Conservation (phyloP, 1,140 invertebrate genomes). For the Cotesia vestalis region DNA sequence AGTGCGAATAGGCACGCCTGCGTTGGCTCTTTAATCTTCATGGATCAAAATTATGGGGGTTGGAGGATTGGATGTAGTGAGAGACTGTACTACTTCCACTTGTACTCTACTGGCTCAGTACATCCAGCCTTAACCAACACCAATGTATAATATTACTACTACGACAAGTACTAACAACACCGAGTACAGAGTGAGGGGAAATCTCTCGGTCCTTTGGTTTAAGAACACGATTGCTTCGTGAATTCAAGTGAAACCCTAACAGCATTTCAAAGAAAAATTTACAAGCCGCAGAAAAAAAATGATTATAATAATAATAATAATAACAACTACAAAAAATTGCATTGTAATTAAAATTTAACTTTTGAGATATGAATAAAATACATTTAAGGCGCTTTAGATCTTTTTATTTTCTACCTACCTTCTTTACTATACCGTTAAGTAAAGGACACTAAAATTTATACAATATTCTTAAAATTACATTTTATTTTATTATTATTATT, state of each 20-base stretch:
- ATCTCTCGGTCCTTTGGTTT: constrained; percentile 39
- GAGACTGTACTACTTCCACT: neutral
- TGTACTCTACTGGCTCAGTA: too few species aligned
- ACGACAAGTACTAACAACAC: neutral
- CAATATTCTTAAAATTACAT: neutral
- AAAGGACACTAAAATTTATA: too few species aligned
- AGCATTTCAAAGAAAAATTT: constrained; percentile 59
- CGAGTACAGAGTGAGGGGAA: neutral
- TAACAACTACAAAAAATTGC: constrained; percentile 54
- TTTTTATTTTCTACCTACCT: too few species aligned
- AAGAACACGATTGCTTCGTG: constrained; percentile 62
- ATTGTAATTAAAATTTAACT: constrained; percentile 61
- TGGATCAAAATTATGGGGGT: constrained; percentile 58
- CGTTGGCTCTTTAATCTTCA: constrained; percentile 60
- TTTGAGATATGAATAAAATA: neutral
- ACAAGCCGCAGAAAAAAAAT: constrained; percentile 40
- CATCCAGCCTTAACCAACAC: too few species aligned
- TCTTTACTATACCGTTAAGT: too few species aligned
- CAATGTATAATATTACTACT: neutral
- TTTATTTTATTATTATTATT: constrained; percentile 27
- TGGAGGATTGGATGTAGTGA: constrained; percentile 1
- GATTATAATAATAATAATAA: neutral
- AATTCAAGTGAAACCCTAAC: constrained; percentile 63
- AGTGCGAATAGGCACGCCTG: constrained; percentile 43
- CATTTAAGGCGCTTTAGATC: constrained; percentile 8